These are phyloP conservation scores for Xanthorhoe designata DNA, from an alignment of 2,888 invertebrate species.

Conservation along the genomic window DNA sequence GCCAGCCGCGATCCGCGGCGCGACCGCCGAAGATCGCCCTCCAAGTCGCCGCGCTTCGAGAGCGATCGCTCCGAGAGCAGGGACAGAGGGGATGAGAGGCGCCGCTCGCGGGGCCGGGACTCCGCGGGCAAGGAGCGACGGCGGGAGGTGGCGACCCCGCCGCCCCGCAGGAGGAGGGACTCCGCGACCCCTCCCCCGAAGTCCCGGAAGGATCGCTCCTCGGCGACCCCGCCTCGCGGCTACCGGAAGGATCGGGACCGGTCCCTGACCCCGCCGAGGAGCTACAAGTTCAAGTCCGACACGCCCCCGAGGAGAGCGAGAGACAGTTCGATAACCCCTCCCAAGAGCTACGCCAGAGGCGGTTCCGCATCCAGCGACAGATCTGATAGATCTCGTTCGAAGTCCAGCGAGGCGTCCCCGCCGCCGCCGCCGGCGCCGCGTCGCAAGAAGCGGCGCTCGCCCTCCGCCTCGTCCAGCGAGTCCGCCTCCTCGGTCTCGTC, in stretches of 20 bases:
- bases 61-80: constrained; percentile 32
- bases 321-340: constrained; percentile 74
- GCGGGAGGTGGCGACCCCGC: constrained; percentile 54
- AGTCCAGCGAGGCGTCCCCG: constrained; percentile 61
- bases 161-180: constrained; percentile 49
- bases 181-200: constrained; percentile 50
- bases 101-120: constrained; percentile 56
- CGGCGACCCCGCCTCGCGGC: constrained; percentile 61
- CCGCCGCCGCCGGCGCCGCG: constrained; percentile 52
- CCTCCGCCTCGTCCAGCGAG: constrained; percentile 50
- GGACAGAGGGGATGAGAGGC: constrained; percentile 48
- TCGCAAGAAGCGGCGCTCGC: constrained; percentile 47
- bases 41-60: constrained; percentile 47
- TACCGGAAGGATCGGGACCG: constrained; percentile 56
- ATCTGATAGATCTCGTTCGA: constrained; percentile 50
- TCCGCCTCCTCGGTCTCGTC: constrained; percentile 56
- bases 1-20: constrained; percentile 40
- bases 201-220: constrained; percentile 59
- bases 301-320: constrained; percentile 58
- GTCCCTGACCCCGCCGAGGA: constrained; percentile 58
- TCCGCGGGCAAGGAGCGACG: constrained; percentile 49
- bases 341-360: constrained; percentile 71
- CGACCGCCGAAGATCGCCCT: constrained; percentile 50
- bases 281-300: constrained; percentile 57
- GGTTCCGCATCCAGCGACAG: constrained; percentile 64